A percentile compares a stretch with the other conserved stretches of the same genome.
phyloP scores from a whole-genome alignment of 2,888 invertebrate species.

The Orthosia cruda region DNA sequence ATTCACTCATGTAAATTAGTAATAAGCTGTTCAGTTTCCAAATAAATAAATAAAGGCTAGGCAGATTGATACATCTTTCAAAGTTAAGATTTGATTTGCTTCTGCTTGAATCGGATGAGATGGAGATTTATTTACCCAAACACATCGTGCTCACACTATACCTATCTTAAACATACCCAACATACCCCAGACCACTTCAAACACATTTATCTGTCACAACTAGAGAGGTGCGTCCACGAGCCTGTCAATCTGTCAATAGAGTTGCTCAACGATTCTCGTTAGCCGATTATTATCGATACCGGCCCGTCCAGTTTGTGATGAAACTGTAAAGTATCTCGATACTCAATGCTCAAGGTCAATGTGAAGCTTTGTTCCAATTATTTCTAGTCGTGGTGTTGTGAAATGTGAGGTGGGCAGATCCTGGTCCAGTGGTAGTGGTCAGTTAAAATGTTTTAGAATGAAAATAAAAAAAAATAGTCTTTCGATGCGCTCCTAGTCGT shows the following conservation, averaged over 20 bases:
- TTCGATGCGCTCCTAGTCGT: not conserved
- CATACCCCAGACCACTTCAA: conserved; percentile 30
- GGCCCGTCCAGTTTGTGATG: conserved; percentile 70
- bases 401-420: conserved; percentile 51
- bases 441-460: not conserved
- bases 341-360: conserved; percentile 79
- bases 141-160: conserved; percentile 1
- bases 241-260: conserved; percentile 69
- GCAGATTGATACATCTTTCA: too few relatives aligned
- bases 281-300: conserved; percentile 69
- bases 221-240: conserved; percentile 58
- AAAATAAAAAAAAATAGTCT: not conserved
- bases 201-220: conserved; percentile 46
- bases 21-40: too few relatives aligned
- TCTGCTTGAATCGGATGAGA: conserved; percentile 2
- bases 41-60: too few relatives aligned
- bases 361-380: conserved; percentile 69
- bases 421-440: conserved; percentile 20
- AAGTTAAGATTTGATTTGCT: too few relatives aligned
- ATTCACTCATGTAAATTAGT: too few relatives aligned
- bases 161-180: not conserved
- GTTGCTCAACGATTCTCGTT: conserved; percentile 75
- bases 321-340: conserved; percentile 67
- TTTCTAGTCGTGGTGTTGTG: conserved; percentile 58
- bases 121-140: not conserved